Base-by-base conservation (phyloP, 2,797 vertebrate species). In the Apodemus agrarius region DNA sequence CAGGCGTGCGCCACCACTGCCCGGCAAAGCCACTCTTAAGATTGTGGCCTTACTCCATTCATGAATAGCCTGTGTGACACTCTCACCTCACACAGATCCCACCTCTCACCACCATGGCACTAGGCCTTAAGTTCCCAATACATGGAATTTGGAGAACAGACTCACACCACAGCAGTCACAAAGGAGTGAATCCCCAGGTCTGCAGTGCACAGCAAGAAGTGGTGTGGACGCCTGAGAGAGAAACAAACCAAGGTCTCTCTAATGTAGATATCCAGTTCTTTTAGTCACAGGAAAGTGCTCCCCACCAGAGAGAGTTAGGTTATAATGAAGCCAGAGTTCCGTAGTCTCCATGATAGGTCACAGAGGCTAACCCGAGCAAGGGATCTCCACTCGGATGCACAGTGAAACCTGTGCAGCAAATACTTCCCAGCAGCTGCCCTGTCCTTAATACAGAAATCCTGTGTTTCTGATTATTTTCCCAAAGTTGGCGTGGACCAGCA, bases 391-490 rank as follows among this genome's bases (percentile, higher is more conserved):
- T 2, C 40, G 31, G 79, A 57, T 40, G 37, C 14, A 6, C 24
- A 7, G 72, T 24, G 37, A 95, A 81, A 46, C 16, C 82, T 74
- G 87, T 80, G 81, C 80, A 59, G 29, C 57, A 96, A 92, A 95
- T 86, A 75, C 59, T 91, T 94, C 87, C 94, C 75, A 94, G 76
- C 65, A 90, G 82, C 46, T 37, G 72, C n/a, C 17, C 37, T 90
- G 87, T 95, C 54, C 91, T 91, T 96, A 84, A 79, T 95, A 80
- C 67, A 91, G 76, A 97, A 97, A 96, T 93, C 76, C 90, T 94
- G 69, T 96, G 95, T 96, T 97, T 97, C 92, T 96, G 90, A 95
- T 98, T 97, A 96, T 89, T 96, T 97, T 59, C 88, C 78, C 89
- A 93, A 97, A 94, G 85, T 80, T 97, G 95, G 90, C 94, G 69